These are phyloP conservation scores for Heliconius charithonia DNA, from an alignment of 2,888 invertebrate genomes.

Conservation along the genomic window DNA sequence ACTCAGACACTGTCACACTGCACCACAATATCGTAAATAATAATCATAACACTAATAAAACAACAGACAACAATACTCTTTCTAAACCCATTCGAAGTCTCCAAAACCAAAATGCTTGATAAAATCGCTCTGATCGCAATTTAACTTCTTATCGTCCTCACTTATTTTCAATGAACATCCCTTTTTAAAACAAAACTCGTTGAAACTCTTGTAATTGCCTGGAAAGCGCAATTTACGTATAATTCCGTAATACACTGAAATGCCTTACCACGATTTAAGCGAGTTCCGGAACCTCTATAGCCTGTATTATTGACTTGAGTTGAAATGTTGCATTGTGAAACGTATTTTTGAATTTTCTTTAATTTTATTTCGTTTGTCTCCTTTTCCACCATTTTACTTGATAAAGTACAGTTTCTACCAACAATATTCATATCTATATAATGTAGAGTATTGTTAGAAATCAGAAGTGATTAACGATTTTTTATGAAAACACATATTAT, in stretches of 20 bases:
- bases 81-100: neutral
- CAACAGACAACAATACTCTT: neutral
- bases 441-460: too few species aligned
- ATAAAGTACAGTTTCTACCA: neutral
- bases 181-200: slow-evolving; percentile 45
- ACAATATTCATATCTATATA: neutral
- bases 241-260: slow-evolving; percentile 33
- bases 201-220: slow-evolving; percentile 36
- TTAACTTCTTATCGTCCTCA: slow-evolving; percentile 34
- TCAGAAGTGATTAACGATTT: too few species aligned
- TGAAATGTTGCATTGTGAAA: slow-evolving; percentile 6
- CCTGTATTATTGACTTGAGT: slow-evolving; percentile 12
- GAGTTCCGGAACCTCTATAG: slow-evolving; percentile 9
- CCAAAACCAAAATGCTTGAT: slow-evolving; percentile 17
- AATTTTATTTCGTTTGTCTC: neutral
- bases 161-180: slow-evolving; percentile 42
- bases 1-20: too few species aligned
- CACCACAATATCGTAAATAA: too few species aligned
- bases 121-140: slow-evolving; percentile 22
- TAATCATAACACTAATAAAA: too few species aligned
- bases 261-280: slow-evolving; percentile 10
- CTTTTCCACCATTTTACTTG: neutral
- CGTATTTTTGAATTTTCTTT: neutral
- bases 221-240: slow-evolving; percentile 38
- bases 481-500: too few species aligned